phyloP scores from a whole-genome alignment of 2,113 vertebrate species.

The Muntiacus muntjak region DNA sequence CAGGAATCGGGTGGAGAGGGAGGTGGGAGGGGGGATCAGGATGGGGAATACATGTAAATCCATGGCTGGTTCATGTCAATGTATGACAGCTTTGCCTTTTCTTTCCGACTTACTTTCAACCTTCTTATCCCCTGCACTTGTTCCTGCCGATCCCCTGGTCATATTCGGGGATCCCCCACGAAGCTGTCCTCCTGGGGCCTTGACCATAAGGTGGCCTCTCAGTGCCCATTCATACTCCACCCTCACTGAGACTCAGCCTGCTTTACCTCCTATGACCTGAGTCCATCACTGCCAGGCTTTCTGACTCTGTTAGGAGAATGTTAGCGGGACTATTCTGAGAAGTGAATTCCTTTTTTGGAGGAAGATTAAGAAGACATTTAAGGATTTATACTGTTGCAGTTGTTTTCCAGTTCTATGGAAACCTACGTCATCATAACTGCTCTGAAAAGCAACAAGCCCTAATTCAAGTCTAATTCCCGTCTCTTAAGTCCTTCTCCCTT shows the following conservation, averaged over 20 bases:
- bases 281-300: not conserved
- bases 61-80: too few species aligned
- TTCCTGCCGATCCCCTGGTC: not conserved
- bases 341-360: not conserved
- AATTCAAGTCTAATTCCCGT: not conserved
- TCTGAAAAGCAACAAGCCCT: not conserved
- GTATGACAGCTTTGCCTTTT: not conserved
- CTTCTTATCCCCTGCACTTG: not conserved
- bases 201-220: not conserved
- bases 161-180: rapidly evolving
- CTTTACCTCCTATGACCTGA: not conserved
- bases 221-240: not conserved
- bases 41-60: too few species aligned
- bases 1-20: too few species aligned
- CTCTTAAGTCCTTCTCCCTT: not conserved
- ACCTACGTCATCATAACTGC: not conserved
- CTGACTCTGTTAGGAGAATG: not conserved
- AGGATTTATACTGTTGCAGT: not conserved
- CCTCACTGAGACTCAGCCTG: not conserved
- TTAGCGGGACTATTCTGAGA: not conserved
- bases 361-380: not conserved
- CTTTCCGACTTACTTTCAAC: too few species aligned
- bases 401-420: not conserved
- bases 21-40: too few species aligned
- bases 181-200: not conserved